Percentiles rank a stretch among this genome's conserved stretches.
Evolutionary conservation across 2,113 vertebrate genomes (phyloP).

Genomic region (Anoplopoma fimbria): DNA sequence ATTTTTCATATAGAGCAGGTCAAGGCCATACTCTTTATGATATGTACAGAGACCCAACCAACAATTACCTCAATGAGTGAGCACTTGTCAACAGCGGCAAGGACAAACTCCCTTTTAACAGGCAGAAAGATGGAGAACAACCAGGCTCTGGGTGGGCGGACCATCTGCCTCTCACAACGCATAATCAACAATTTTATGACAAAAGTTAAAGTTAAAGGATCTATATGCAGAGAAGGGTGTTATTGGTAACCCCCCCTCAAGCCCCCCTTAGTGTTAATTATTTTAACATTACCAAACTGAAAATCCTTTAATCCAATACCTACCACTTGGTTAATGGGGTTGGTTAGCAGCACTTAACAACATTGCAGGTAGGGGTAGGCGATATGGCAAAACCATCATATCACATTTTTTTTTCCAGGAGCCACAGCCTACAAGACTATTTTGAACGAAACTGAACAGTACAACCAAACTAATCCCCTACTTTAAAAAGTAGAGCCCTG

Average conservation of each 20-base stretch:
- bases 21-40: background rate
- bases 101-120: background rate
- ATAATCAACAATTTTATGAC: background rate
- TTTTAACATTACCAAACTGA: background rate
- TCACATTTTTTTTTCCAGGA: too few species aligned
- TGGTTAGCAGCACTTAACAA: background rate
- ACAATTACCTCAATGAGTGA: too few species aligned
- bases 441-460: too few species aligned
- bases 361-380: background rate
- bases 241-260: background rate
- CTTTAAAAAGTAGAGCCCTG: too few species aligned
- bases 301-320: too few species aligned
- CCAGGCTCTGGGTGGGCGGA: background rate
- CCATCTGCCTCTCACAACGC: background rate
- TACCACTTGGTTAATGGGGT: background rate
- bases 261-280: background rate
- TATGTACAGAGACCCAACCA: background rate
- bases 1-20: background rate
- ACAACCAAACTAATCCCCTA: too few species aligned
- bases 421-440: too few species aligned
- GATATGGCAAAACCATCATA: too few species aligned
- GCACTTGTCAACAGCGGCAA: background rate
- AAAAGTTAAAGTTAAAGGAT: background rate
- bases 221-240: background rate
- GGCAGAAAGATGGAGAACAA: background rate